These are phyloP conservation scores for Drosophila atripex DNA, from an alignment of 2,888 invertebrate genomes.

Conservation along the genomic window DNA sequence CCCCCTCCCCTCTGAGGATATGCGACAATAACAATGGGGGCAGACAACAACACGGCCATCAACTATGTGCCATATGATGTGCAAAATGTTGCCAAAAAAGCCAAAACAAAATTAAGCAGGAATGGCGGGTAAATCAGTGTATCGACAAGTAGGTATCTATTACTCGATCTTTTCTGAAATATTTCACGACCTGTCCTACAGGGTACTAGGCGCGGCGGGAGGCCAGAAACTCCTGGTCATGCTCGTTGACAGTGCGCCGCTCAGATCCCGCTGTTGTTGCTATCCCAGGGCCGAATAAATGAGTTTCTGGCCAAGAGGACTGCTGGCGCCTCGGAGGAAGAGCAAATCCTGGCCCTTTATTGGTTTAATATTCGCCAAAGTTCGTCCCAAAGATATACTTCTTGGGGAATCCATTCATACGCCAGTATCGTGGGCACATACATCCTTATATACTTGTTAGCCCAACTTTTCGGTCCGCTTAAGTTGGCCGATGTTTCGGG, in stretches of 20 bases:
- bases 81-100: slow-evolving; percentile 61
- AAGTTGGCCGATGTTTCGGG: slow-evolving; percentile 24
- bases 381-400: slow-evolving; percentile 24
- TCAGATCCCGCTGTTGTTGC: slow-evolving; percentile 13
- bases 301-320: slow-evolving; percentile 28
- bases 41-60: slow-evolving; percentile 25
- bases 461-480: slow-evolving; percentile 39
- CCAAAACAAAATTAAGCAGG: slow-evolving; percentile 39
- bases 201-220: slow-evolving; percentile 3
- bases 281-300: slow-evolving; percentile 50
- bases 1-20: slow-evolving; percentile 18
- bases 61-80: slow-evolving; percentile 65
- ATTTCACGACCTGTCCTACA: not conserved
- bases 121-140: slow-evolving; percentile 14
- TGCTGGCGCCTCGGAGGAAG: slow-evolving; percentile 4
- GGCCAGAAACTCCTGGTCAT: slow-evolving; percentile 2
- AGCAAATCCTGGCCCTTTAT: slow-evolving; percentile 28
- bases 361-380: slow-evolving; percentile 33
- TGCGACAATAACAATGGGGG: slow-evolving; percentile 45
- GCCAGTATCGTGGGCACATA: slow-evolving; percentile 17
- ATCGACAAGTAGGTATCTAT: not conserved
- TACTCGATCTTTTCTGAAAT: not conserved
- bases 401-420: slow-evolving; percentile 28
- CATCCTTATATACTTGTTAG: slow-evolving; percentile 53
- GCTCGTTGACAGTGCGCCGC: slow-evolving; percentile 19